A percentile compares a stretch with the other conserved stretches of the same genome.
Evolutionary conservation across 23 tunicate genomes (phyloP).

Genomic region (Trididemnum nubilum): DNA sequence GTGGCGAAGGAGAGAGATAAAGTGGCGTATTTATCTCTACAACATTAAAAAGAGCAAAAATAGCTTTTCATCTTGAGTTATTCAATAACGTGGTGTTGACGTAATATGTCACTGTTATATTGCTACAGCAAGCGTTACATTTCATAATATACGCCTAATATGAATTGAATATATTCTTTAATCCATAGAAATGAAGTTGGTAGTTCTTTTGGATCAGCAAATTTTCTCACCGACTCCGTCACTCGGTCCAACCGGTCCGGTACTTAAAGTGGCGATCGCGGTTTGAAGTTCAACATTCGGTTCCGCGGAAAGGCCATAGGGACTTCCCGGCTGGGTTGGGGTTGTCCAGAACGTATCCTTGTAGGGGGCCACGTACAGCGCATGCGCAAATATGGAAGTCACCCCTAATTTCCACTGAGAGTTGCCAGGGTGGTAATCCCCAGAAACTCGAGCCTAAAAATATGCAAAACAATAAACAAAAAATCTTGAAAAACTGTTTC

Average conservation of each 20-base stretch:
- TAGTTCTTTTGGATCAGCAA: no score
- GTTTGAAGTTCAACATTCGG: constrained; percentile 73
- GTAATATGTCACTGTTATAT: no score
- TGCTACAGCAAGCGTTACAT: no score
- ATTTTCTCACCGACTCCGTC: constrained; percentile 58
- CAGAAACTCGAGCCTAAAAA: constrained; percentile 79
- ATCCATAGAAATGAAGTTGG: no score
- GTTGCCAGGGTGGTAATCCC: constrained; percentile 95
- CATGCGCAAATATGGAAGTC: constrained; percentile 85
- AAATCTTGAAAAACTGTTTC: no score
- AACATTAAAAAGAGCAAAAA: no score
- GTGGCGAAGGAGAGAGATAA: no score
- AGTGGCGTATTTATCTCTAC: no score
- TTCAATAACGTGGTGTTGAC: no score
- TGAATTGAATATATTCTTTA: no score
- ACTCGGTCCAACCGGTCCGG: constrained; percentile 94
- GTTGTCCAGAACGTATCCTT: constrained; percentile 94
- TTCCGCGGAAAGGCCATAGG: constrained; percentile 51
- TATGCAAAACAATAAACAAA: not conserved
- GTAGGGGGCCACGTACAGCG: constrained; percentile 84
- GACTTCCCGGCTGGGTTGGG: constrained; percentile 66
- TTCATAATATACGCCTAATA: no score
- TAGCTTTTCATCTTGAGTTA: no score
- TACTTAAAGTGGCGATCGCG: constrained; percentile 75
- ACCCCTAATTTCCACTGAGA: constrained; percentile 88